A percentile compares a stretch with the other conserved stretches of the same genome.
phyloP scores from a whole-genome alignment of 2,113 vertebrate genomes.

The Perca schrenkii region DNA sequence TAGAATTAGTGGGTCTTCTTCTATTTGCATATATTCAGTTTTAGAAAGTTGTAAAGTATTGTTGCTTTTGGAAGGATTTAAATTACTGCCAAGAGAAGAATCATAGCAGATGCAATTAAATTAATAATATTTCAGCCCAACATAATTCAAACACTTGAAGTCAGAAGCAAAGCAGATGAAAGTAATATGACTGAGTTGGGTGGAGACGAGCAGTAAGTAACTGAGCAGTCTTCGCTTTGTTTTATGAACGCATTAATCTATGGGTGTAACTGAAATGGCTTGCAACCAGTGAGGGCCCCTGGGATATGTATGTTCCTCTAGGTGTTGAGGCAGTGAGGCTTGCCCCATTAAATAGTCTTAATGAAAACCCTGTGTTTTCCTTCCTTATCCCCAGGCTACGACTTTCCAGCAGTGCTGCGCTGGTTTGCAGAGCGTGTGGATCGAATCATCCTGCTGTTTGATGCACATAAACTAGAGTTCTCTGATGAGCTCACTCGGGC shows the following conservation, averaged over 20 bases:
- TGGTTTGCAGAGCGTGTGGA: conserved; percentile 94
- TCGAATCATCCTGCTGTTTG: conserved; percentile 93
- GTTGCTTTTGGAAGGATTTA: not conserved
- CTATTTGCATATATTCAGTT: not conserved
- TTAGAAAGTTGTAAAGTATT: conserved; percentile 6
- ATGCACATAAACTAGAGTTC: conserved; percentile 94
- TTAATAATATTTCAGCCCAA: not conserved
- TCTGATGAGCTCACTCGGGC: conserved; percentile 92
- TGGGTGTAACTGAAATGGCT: conserved; percentile 71
- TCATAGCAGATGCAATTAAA: not conserved
- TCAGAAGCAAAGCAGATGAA: conserved; percentile 41
- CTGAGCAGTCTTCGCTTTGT: conserved; percentile 41
- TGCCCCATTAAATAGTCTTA: conserved; percentile 46
- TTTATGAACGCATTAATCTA: conserved; percentile 60
- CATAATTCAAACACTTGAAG: conserved; percentile 22
- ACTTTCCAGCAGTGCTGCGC: conserved; percentile 90
- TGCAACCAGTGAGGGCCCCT: conserved; percentile 50
- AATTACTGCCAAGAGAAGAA: not conserved
- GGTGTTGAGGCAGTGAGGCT: conserved; percentile 27
- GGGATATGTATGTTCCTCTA: conserved; percentile 53
- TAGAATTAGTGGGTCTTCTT: not conserved
- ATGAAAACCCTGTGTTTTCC: conserved; percentile 63
- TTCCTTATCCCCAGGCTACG: conserved; percentile 85
- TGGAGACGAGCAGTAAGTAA: conserved; percentile 34
- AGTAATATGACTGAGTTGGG: conserved; percentile 36